Conservation (phyloP, 2,888 invertebrate genomes). For the Caenorhabditis becei region DNA sequence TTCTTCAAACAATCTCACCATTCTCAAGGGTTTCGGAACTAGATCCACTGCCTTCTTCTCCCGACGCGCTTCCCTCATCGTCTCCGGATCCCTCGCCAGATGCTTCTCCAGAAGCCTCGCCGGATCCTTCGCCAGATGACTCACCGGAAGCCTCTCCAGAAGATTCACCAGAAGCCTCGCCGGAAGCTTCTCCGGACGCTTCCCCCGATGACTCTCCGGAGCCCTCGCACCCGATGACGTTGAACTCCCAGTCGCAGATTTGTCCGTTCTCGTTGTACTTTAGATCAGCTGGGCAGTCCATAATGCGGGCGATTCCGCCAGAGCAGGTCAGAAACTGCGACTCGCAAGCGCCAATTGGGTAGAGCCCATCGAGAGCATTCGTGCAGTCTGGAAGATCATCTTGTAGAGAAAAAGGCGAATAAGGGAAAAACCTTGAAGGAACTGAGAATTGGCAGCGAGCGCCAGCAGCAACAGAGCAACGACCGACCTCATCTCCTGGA, state of each 20-base stretch:
- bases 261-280: constrained; percentile 42
- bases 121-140: constrained; percentile 22
- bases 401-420: neutral
- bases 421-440: constrained; percentile 23
- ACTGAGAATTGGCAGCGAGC: constrained; percentile 31
- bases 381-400: constrained; percentile 47
- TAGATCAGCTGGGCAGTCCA: constrained; percentile 60
- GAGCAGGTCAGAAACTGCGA: constrained; percentile 57
- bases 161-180: constrained; percentile 40
- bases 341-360: constrained; percentile 52
- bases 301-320: constrained; percentile 56
- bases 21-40: constrained; percentile 5
- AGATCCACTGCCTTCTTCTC: neutral
- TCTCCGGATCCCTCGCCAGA: constrained; percentile 10
- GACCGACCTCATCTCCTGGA: constrained; percentile 43
- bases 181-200: constrained; percentile 45
- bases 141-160: constrained; percentile 45
- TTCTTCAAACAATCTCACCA: neutral
- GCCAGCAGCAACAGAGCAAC: constrained; percentile 19
- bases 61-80: neutral
- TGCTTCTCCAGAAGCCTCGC: constrained; percentile 20
- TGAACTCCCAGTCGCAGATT: constrained; percentile 55
- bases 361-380: constrained; percentile 49
- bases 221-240: constrained; percentile 45
- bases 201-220: constrained; percentile 49